A percentile compares a stretch with the other conserved stretches of the same genome.
These are phyloP conservation scores for Actenoides lindsayi DNA, from an alignment of 2,113 vertebrate species.

Conservation along the genomic window DNA sequence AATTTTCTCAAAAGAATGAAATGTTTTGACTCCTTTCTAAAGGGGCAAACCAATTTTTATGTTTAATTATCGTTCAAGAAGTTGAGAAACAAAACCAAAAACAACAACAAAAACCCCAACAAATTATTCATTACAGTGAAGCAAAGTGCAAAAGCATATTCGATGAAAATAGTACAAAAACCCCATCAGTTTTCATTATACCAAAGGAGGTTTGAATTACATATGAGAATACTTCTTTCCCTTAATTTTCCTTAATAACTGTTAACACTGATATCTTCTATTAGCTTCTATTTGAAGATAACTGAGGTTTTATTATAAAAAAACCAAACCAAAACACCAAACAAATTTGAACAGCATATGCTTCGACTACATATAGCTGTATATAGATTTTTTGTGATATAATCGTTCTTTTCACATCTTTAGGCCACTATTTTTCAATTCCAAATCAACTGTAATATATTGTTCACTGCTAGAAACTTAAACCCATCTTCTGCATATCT, in stretches of 20 bases:
- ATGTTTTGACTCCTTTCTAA: background rate
- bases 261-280: background rate
- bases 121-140: background rate
- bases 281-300: background rate
- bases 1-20: background rate
- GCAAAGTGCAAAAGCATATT: background rate
- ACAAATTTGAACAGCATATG: background rate
- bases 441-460: background rate
- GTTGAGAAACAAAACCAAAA: background rate
- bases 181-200: background rate
- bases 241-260: background rate
- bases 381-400: background rate
- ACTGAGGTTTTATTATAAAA: background rate
- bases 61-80: background rate
- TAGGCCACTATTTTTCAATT: background rate
- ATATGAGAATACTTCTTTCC: background rate
- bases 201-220: background rate
- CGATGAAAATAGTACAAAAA: background rate
- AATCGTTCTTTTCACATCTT: background rate
- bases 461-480: background rate
- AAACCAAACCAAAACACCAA: background rate
- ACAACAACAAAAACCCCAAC: background rate
- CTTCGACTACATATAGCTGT: background rate
- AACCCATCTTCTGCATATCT: background rate
- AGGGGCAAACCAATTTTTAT: background rate